Evolutionary conservation across 2,888 invertebrate genomes (phyloP), one percentile per base, ranked within the genome.

Genomic region (Eilema sororculum): DNA sequence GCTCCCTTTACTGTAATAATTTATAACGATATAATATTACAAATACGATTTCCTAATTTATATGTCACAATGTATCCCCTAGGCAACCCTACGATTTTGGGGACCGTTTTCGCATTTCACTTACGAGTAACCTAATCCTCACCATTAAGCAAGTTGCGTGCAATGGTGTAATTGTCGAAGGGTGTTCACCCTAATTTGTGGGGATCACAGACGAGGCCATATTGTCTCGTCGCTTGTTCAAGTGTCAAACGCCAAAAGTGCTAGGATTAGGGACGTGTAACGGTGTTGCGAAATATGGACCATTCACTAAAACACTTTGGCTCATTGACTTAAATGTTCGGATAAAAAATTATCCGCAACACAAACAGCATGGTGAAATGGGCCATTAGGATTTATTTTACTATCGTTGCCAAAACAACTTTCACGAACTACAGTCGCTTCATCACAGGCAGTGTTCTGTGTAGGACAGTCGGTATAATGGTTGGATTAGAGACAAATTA

Each of bases 141-240:
- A 78, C 90, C 92, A 94, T 94, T 94, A 94, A 88, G 83, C 89
- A 81, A 87, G 88, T 90, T 86, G 88, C 86, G 88, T 87, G 86
- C 86, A 86, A 83, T 84, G 85, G 84, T 84, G 86, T 91, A 92
- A 93, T 93, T 92, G 92, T 90, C 87, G 90, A 84, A 90, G 94
- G 93, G 94, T 92, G 92, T 86, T 86, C 87, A 87, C 91, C 93
- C 91, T 91, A 91, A 92, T 92, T 90, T 86, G 89, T 88, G 88
- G 88, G 90, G 91, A 88, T 85, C 87, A 81, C 77, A 78, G 75
- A 72, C 81, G 80, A 81, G 81, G 89, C 84, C 87, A 86, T 89
- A 88, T 91, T 90, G 91, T 90, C 87, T 84, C 81, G 75, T 77
- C 76, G 75, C 74, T 82, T 83, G 84, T 79, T 88, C 84, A 85